These are phyloP conservation scores for Matsumurasca onukii DNA, from an alignment of 1,140 invertebrate species.

Conservation along the genomic window DNA sequence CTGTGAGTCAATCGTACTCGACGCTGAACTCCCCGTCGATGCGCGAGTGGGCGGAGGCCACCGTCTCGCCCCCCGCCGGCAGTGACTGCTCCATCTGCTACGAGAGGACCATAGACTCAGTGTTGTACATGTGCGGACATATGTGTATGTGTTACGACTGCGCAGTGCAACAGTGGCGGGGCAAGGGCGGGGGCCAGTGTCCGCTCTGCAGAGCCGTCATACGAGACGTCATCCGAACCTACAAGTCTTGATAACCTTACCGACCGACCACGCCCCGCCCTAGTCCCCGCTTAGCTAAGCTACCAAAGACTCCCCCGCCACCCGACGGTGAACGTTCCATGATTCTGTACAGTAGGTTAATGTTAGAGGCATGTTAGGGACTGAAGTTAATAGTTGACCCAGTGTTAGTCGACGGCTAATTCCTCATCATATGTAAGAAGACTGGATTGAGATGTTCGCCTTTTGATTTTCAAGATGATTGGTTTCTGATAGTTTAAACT, in stretches of 20 bases:
- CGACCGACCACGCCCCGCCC: neutral
- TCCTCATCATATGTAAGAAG: too few relatives aligned
- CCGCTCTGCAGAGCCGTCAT: constrained; percentile 92
- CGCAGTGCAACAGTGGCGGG: constrained; percentile 87
- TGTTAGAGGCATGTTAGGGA: too few relatives aligned
- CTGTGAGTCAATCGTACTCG: constrained; percentile 48
- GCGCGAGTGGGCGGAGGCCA: constrained; percentile 49
- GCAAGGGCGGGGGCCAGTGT: constrained; percentile 87
- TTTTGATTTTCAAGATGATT: too few relatives aligned
- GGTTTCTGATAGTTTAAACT: too few relatives aligned
- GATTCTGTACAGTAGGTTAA: too few relatives aligned
- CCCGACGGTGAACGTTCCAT: neutral
- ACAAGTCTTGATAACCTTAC: constrained; percentile 62
- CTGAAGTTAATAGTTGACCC: too few relatives aligned
- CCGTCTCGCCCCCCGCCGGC: constrained; percentile 37
- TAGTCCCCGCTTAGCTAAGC: neutral
- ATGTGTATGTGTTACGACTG: constrained; percentile 99
- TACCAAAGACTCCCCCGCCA: neutral
- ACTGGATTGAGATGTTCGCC: too few relatives aligned
- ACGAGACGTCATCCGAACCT: constrained; percentile 92
- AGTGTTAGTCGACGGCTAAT: too few relatives aligned
- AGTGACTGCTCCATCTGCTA: constrained; percentile 93
- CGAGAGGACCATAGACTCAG: constrained; percentile 88
- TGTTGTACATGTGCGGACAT: constrained; percentile 95
- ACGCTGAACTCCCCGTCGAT: constrained; percentile 44